Evolutionary conservation across 2,113 vertebrate species (phyloP).

Genomic region (Osmerus eperlanus): DNA sequence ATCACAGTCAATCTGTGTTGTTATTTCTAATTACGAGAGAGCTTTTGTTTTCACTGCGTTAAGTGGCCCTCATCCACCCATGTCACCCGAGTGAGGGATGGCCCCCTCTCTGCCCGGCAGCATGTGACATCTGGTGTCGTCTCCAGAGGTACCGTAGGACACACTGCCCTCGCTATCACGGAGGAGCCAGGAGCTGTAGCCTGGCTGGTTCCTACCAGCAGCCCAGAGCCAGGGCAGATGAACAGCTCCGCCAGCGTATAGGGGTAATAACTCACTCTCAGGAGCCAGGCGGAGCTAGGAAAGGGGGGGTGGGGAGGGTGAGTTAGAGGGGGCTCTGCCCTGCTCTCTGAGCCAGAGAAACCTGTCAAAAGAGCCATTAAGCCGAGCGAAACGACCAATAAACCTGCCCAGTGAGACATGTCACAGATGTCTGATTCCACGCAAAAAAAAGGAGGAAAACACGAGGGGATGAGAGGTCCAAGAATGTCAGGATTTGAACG

Average conservation of each 20-base stretch:
- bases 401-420: slow-evolving; percentile 39
- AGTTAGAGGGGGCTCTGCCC: slow-evolving; percentile 27
- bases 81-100: slow-evolving; percentile 48
- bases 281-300: neutral
- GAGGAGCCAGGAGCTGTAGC: neutral
- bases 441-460: slow-evolving; percentile 24
- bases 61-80: slow-evolving; percentile 38
- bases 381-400: slow-evolving; percentile 35
- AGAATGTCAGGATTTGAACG: slow-evolving; percentile 27
- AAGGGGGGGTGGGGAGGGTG: neutral
- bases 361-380: slow-evolving; percentile 52
- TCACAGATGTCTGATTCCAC: slow-evolving; percentile 42
- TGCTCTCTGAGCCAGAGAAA: slow-evolving; percentile 43
- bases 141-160: slow-evolving; percentile 4
- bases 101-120: slow-evolving; percentile 34
- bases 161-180: slow-evolving; percentile 17
- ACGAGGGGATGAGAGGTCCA: slow-evolving; percentile 20
- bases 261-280: slow-evolving; percentile 37
- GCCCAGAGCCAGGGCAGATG: neutral
- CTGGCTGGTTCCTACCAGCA: neutral
- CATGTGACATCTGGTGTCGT: slow-evolving; percentile 42
- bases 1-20: slow-evolving; percentile 32
- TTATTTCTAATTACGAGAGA: slow-evolving; percentile 46
- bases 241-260: slow-evolving; percentile 18
- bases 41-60: slow-evolving; percentile 25